Evolutionary conservation across 2,113 vertebrate species (phyloP).

Genomic region (Chionomys nivalis): DNA sequence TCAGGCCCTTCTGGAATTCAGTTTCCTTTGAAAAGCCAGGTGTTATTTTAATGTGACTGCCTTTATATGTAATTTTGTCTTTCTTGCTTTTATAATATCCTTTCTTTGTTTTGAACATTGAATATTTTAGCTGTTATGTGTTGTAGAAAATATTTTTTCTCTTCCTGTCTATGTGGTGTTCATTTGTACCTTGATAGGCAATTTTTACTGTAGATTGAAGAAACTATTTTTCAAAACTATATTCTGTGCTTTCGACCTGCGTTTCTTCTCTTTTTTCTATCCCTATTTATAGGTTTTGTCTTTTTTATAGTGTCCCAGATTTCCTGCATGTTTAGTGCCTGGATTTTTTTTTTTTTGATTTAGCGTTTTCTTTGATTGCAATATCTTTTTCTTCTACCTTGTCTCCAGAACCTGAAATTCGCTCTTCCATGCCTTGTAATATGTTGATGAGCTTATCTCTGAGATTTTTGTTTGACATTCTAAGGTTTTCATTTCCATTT

Average conservation of each 20-base stretch:
- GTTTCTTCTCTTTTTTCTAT: neutral
- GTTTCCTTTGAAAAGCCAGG: neutral
- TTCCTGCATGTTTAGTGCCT: neutral
- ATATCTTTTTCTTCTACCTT: neutral
- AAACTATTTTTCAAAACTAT: neutral
- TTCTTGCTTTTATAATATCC: neutral
- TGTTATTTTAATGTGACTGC: neutral
- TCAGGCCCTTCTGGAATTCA: neutral
- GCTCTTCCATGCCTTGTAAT: neutral
- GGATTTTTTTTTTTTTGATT: too few relatives aligned
- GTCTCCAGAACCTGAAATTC: neutral
- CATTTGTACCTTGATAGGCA: neutral
- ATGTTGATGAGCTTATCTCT: neutral
- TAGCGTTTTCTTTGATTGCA: neutral
- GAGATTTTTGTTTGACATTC: neutral
- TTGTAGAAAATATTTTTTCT: neutral
- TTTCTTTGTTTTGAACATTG: neutral
- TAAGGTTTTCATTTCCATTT: neutral
- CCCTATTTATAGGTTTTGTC: neutral
- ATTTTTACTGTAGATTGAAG: neutral
- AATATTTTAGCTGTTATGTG: neutral
- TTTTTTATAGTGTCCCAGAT: neutral
- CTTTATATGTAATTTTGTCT: neutral
- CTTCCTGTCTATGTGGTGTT: neutral
- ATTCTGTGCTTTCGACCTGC: neutral